These are phyloP conservation scores for Tigriopus californicus DNA, from an alignment of 2,888 invertebrate genomes.

Conservation along the genomic window DNA sequence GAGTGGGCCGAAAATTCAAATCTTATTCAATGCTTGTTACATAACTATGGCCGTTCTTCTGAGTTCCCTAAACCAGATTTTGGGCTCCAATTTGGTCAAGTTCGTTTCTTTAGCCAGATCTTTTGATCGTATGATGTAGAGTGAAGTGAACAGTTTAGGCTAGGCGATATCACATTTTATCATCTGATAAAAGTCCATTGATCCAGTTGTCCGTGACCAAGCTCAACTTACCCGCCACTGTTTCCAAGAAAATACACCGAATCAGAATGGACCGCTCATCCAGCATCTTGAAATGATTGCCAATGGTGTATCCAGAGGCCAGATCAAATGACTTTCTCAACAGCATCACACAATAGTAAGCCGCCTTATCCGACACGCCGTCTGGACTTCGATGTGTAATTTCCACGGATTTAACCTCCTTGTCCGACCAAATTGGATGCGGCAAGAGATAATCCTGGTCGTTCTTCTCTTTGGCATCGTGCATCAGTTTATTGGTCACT, in stretches of 20 bases:
- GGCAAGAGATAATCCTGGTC: constrained; percentile 18
- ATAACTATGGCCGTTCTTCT: too few species aligned
- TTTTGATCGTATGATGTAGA: too few species aligned
- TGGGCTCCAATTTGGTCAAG: too few species aligned
- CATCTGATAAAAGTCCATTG: too few species aligned
- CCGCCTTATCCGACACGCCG: constrained; percentile 24
- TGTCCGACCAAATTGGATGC: constrained; percentile 22
- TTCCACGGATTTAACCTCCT: constrained; percentile 22
- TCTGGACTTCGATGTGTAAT: constrained; percentile 24
- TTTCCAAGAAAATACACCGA: constrained; percentile 27
- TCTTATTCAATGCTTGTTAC: too few species aligned
- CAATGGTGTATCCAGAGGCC: constrained; percentile 24
- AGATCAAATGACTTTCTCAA: constrained; percentile 24
- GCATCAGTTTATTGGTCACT: not conserved
- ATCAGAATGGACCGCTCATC: constrained; percentile 16
- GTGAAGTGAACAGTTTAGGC: too few species aligned
- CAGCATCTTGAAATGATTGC: constrained; percentile 19
- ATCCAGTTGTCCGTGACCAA: too few species aligned
- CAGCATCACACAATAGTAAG: constrained; percentile 22
- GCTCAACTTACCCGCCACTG: constrained; percentile 24
- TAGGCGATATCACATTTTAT: too few species aligned
- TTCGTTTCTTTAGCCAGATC: too few species aligned
- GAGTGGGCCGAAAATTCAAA: too few species aligned
- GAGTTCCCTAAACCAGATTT: too few species aligned
- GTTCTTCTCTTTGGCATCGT: not conserved